A percentile compares a stretch with the other conserved stretches of the same genome.
Conservation (phyloP, 2,113 vertebrate species). For the Clarias batrachus region DNA sequence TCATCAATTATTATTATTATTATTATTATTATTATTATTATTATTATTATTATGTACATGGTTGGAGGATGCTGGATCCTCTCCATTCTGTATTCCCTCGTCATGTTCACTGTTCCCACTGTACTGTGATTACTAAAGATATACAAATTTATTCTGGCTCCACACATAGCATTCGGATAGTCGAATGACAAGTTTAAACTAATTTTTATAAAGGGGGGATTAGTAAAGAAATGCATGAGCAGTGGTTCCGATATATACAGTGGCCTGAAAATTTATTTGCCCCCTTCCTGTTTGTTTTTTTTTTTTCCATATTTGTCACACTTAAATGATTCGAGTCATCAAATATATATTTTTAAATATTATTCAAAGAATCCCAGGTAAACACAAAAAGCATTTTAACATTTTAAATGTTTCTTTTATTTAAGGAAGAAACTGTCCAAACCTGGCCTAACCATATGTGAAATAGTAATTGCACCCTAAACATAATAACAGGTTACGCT, state of each 20-base stretch:
- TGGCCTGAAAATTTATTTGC: no score
- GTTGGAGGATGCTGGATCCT: not conserved
- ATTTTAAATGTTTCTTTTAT: no score
- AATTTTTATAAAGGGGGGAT: not conserved
- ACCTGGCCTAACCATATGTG: no score
- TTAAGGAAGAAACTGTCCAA: no score
- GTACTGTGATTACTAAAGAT: not conserved
- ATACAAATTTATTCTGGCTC: not conserved
- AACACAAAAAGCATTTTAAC: no score
- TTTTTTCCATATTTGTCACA: no score
- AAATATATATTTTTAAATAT: no score
- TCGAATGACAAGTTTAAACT: not conserved
- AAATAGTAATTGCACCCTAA: no score
- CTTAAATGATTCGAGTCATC: no score
- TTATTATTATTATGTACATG: not conserved
- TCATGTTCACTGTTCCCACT: not conserved
- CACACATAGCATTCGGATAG: not conserved
- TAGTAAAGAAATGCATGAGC: not conserved
- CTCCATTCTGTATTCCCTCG: not conserved
- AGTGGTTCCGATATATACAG: not conserved
- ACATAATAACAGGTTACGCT: no score
- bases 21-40: not conserved
- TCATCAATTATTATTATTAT: not conserved
- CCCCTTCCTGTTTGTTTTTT: no score
- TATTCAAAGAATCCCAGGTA: no score